Percentiles rank a stretch among this genome's conserved stretches.
phyloP scores from a whole-genome alignment of 35 echinoderm and acorn worm genomes.

The Ptychodera flava region DNA sequence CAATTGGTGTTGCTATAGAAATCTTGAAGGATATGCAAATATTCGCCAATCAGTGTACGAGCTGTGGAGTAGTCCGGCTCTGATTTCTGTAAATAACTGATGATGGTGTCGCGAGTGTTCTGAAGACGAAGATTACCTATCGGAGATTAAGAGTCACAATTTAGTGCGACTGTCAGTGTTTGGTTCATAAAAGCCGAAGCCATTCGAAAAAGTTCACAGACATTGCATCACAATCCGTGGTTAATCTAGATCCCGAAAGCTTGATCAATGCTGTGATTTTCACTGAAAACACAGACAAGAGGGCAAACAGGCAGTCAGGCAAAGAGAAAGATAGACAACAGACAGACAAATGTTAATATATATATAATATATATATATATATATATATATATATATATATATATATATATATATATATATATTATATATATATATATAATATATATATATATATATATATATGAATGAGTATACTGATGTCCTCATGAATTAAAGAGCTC shows the following conservation, averaged over 20 bases:
- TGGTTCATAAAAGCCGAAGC: too few species aligned
- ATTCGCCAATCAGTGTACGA: constrained; percentile 7
- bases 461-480: not conserved
- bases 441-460: not conserved
- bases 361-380: not conserved
- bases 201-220: too few species aligned
- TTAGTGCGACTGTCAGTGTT: too few species aligned
- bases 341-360: not conserved
- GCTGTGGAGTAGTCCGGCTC: constrained; percentile 24
- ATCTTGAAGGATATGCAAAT: constrained; percentile 16
- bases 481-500: not conserved
- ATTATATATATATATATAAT: too few species aligned
- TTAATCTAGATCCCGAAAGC: not conserved
- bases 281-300: not conserved
- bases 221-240: not conserved
- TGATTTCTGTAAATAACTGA: not conserved
- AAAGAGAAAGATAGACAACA: not conserved
- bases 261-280: too few species aligned
- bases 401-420: not conserved
- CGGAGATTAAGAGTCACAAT: not conserved
- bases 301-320: not conserved
- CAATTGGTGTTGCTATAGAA: constrained; percentile 48
- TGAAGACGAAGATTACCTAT: not conserved
- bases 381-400: not conserved
- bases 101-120: constrained; percentile 1